A percentile compares a stretch with the other conserved stretches of the same genome.
Conservation (phyloP, 2,797 vertebrate species). For the Diplodus sargus region DNA sequence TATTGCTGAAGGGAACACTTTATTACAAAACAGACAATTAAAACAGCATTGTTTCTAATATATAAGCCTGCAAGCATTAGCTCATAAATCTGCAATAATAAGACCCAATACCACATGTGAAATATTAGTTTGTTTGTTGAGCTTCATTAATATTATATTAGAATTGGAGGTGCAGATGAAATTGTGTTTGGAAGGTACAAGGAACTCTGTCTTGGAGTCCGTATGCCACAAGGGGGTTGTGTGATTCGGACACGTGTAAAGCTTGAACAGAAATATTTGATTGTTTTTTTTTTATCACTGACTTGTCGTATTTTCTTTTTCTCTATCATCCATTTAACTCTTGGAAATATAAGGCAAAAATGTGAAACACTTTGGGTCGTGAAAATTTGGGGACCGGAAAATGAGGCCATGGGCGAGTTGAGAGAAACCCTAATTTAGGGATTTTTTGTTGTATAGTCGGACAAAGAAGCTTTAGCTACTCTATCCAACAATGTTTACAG, state of each 20-base stretch:
- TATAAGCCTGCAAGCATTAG: slow-evolving; percentile 2
- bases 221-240: background rate
- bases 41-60: slow-evolving; percentile 16
- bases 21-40: slow-evolving; percentile 8
- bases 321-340: background rate
- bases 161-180: background rate
- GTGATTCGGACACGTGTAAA: background rate
- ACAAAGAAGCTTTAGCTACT: slow-evolving; percentile 8
- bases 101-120: slow-evolving; percentile 7
- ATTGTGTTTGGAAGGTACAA: background rate
- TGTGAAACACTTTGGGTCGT: background rate
- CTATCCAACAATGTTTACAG: slow-evolving; percentile 38
- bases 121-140: slow-evolving; percentile 15
- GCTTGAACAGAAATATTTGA: background rate
- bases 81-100: slow-evolving; percentile 19
- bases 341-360: background rate
- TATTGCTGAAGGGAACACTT: background rate
- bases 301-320: background rate
- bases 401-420: background rate
- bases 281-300: background rate
- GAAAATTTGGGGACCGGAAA: slow-evolving; percentile 8
- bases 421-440: background rate
- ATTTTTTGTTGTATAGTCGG: slow-evolving; percentile 1
- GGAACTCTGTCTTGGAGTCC: too few species aligned
- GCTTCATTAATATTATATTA: slow-evolving; percentile 11